Conservation (phyloP, 2,888 invertebrate species). For the Cordilura impudica region DNA sequence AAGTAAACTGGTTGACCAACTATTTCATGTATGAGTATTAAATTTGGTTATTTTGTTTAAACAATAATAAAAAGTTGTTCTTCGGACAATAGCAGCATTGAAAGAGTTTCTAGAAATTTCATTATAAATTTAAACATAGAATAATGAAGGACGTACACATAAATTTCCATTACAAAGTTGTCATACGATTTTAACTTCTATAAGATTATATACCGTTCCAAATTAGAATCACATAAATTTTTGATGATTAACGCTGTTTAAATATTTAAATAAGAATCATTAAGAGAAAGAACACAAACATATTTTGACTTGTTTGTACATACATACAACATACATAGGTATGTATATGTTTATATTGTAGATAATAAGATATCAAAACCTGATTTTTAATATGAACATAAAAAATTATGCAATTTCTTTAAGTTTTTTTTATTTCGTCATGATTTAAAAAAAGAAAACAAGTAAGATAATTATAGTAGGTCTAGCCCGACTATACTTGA, state of each 20-base stretch:
- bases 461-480: too few species aligned
- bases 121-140: background rate
- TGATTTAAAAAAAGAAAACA: background rate
- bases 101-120: constrained; percentile 39
- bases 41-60: constrained; percentile 5
- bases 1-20: constrained; percentile 47
- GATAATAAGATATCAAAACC: background rate
- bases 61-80: background rate
- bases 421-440: background rate
- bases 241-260: constrained; percentile 5
- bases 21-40: background rate
- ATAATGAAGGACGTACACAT: constrained; percentile 18
- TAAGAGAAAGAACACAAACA: background rate
- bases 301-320: background rate
- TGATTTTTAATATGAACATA: background rate
- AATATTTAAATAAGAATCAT: background rate
- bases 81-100: background rate
- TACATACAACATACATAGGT: background rate
- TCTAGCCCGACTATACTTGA: too few species aligned
- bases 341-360: background rate
- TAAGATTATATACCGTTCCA: too few species aligned
- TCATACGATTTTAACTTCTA: background rate
- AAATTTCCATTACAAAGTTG: background rate
- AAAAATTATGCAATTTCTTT: constrained; percentile 8
- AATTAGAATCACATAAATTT: background rate